A percentile compares a stretch with the other conserved stretches of the same genome.
These are phyloP conservation scores for Cosmia pyralina DNA, from an alignment of 2,888 invertebrate species.

Conservation along the genomic window DNA sequence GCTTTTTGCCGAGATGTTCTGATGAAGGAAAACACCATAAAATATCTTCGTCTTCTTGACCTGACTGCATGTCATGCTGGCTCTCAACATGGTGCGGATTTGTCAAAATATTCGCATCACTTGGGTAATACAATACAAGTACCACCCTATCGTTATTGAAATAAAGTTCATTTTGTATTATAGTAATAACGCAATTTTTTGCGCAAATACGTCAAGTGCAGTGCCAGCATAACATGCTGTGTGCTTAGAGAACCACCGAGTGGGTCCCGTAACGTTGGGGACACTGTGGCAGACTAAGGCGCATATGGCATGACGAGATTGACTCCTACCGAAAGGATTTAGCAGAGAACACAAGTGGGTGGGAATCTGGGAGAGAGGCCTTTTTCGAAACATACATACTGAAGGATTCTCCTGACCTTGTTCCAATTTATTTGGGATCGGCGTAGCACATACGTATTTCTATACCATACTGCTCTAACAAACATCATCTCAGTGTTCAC, in stretches of 20 bases:
- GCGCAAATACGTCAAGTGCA: neutral
- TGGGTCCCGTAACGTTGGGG: neutral
- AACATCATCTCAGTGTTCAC: neutral
- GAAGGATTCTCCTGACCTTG: neutral
- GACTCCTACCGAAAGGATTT: neutral
- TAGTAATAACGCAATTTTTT: neutral
- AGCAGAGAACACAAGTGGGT: neutral
- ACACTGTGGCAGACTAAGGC: neutral
- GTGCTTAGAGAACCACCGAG: neutral
- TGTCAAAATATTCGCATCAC: neutral
- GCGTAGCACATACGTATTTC: neutral
- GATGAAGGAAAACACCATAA: conserved; percentile 63
- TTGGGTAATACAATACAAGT: neutral
- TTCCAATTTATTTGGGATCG: neutral
- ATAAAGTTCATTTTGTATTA: neutral
- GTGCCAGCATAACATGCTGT: neutral
- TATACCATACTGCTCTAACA: neutral
- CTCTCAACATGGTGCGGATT: neutral
- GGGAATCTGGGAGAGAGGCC: neutral
- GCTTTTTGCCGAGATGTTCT: conserved; percentile 96
- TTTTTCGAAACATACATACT: neutral
- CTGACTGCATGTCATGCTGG: neutral
- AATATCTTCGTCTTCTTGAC: neutral
- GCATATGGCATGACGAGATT: neutral
- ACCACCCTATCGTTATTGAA: neutral